Evolutionary conservation across 1,140 invertebrate species (phyloP).

Genomic region (Drosophila dunni): DNA sequence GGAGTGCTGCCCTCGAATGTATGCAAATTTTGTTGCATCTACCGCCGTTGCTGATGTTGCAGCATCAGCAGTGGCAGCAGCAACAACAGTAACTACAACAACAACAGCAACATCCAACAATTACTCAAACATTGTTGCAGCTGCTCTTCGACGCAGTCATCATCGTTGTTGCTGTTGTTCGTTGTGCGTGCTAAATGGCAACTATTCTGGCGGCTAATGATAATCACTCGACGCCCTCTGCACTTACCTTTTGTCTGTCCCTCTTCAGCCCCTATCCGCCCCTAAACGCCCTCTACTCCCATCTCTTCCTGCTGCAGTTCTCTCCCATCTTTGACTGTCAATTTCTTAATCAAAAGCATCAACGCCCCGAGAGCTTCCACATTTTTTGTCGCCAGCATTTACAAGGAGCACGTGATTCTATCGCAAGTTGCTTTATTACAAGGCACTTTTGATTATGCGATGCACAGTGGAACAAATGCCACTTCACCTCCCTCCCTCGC

Average conservation of each 20-base stretch:
- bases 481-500: not conserved
- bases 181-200: slow-evolving; percentile 79
- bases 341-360: slow-evolving; percentile 58
- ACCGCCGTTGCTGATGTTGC: slow-evolving; percentile 50
- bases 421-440: slow-evolving; percentile 20
- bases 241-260: slow-evolving; percentile 27
- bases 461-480: not conserved
- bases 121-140: slow-evolving; percentile 81
- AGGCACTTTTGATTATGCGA: slow-evolving; percentile 1
- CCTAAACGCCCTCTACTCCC: slow-evolving; percentile 5
- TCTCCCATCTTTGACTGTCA: slow-evolving; percentile 12
- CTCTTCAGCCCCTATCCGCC: not conserved
- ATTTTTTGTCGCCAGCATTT: slow-evolving; percentile 20
- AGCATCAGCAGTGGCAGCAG: slow-evolving; percentile 44
- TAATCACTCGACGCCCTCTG: slow-evolving; percentile 69
- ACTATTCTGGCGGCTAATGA: slow-evolving; percentile 74
- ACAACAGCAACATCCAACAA: slow-evolving; percentile 64
- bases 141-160: slow-evolving; percentile 35
- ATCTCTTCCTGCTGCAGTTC: not conserved
- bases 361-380: slow-evolving; percentile 16
- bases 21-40: slow-evolving; percentile 77
- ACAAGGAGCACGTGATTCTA: slow-evolving; percentile 27
- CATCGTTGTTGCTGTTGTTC: slow-evolving; percentile 30
- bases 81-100: too few species aligned
- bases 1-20: slow-evolving; percentile 35